These are phyloP conservation scores for Euspilapteryx auroguttella DNA, from an alignment of 2,888 invertebrate genomes.

Conservation along the genomic window DNA sequence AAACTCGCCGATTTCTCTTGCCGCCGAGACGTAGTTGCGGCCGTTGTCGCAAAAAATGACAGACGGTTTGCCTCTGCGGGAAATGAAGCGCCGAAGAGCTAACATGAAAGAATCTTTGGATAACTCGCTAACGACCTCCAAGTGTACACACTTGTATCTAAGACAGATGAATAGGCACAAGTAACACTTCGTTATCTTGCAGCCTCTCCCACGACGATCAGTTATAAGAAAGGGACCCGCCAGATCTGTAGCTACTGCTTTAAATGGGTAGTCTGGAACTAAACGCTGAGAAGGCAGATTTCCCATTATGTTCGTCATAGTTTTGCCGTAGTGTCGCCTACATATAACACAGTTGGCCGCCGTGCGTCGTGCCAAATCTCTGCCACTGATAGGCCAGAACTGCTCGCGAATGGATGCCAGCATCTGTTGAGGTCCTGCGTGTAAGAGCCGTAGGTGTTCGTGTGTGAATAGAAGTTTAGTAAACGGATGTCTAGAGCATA, in stretches of 20 bases:
- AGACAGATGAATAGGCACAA: constrained; percentile 2
- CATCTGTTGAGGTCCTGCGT: constrained; percentile 1
- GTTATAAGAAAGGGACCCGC: constrained; percentile 2
- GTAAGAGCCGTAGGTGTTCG: background rate
- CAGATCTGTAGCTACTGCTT: background rate
- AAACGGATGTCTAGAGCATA: background rate
- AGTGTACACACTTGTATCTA: background rate
- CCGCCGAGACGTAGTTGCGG: background rate
- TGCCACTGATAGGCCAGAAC: background rate
- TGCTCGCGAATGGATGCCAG: constrained; percentile 1
- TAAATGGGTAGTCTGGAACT: background rate
- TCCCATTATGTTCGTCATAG: constrained; percentile 1
- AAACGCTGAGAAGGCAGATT: constrained; percentile 1
- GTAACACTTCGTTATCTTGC: constrained; percentile 1
- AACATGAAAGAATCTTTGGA: constrained; percentile 1
- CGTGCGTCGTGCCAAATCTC: background rate
- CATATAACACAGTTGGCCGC: background rate
- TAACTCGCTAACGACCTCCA: constrained; percentile 1
- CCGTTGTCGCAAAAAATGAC: constrained; percentile 3
- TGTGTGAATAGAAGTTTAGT: background rate
- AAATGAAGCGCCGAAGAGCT: background rate
- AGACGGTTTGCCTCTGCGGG: constrained; percentile 1
- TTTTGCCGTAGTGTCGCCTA: background rate
- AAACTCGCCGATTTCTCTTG: constrained; percentile 1
- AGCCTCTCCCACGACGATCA: background rate